phyloP scores from a whole-genome alignment of 2,797 vertebrate genomes.

The Eupleurogrammus muticus region DNA sequence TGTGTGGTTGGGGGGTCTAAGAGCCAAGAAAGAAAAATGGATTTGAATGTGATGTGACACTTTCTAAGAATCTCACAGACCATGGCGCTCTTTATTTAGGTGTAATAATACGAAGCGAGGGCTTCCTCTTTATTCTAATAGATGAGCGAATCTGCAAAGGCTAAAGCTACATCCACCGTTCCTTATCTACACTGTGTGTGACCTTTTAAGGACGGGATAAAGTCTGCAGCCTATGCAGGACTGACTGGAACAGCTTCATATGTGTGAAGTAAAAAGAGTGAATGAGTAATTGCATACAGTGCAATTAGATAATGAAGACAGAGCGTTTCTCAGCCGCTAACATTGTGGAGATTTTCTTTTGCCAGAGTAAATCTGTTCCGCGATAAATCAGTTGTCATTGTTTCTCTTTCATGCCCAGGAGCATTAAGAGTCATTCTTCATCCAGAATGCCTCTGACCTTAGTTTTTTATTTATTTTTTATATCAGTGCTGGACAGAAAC shows the following conservation, averaged over 20 bases:
- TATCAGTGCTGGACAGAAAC: constrained; percentile 28
- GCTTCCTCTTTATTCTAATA: constrained; percentile 10
- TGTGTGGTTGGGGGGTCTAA: constrained; percentile 20
- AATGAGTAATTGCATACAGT: neutral
- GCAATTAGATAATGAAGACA: neutral
- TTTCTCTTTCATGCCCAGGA: constrained; percentile 27
- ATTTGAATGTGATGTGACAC: constrained; percentile 53
- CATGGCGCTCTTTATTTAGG: constrained; percentile 30
- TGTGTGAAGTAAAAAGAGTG: neutral
- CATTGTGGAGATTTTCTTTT: neutral
- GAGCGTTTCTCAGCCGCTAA: no score
- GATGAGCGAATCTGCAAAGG: neutral
- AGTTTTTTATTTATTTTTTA: no score
- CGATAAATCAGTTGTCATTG: constrained; percentile 11
- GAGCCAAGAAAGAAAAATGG: constrained; percentile 24
- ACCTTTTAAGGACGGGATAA: neutral
- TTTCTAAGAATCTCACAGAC: constrained; percentile 31
- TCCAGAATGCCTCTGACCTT: constrained; percentile 30
- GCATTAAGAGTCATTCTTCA: constrained; percentile 27
- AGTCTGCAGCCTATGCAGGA: neutral
- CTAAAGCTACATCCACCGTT: neutral
- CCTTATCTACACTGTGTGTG: neutral
- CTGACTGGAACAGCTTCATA: neutral
- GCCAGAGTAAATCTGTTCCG: constrained; percentile 9
- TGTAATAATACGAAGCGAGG: neutral